Evolutionary conservation across 1,140 invertebrate genomes (phyloP).

Genomic region (Sycophila sp.): DNA sequence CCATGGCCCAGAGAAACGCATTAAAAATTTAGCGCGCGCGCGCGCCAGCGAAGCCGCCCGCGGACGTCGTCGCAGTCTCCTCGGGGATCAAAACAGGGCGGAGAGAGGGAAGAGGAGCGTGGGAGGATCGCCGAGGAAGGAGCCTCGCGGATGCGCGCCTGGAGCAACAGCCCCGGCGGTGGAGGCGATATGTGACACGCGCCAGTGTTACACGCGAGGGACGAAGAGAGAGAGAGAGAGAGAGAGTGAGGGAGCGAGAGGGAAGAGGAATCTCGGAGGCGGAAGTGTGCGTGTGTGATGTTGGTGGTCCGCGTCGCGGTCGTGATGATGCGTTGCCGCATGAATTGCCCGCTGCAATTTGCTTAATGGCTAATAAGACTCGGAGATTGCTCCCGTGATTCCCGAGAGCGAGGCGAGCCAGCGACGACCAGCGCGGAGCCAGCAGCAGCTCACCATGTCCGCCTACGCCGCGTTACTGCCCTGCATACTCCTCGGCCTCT

Average conservation of each 20-base stretch:
- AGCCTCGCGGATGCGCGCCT: not conserved
- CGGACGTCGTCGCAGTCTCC: too few relatives aligned
- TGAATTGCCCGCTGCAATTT: slow-evolving; percentile 11
- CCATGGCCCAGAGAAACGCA: slow-evolving; percentile 36
- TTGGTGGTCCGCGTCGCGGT: not conserved
- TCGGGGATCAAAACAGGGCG: not conserved
- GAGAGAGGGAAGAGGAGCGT: not conserved
- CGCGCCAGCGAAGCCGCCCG: not conserved
- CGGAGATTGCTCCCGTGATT: slow-evolving; percentile 5
- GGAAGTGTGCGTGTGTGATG: not conserved
- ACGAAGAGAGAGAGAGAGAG: not conserved
- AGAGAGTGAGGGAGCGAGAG: not conserved
- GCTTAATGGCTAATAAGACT: slow-evolving; percentile 22
- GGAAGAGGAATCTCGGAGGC: slow-evolving; percentile 1
- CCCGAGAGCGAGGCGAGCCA: not conserved
- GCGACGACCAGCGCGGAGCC: not conserved
- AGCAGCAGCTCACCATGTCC: slow-evolving; percentile 12
- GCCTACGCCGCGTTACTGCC: slow-evolving; percentile 12
- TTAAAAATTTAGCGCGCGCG: slow-evolving; percentile 30
- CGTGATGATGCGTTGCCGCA: not conserved
- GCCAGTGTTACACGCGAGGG: slow-evolving; percentile 1
- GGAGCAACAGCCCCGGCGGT: slow-evolving; percentile 4
- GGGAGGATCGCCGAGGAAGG: not conserved
- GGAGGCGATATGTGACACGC: slow-evolving; percentile 19
- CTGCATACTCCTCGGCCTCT: slow-evolving; percentile 17